Conservation (phyloP, 2,888 invertebrate genomes). For the Dasysyrphus albostriatus region DNA sequence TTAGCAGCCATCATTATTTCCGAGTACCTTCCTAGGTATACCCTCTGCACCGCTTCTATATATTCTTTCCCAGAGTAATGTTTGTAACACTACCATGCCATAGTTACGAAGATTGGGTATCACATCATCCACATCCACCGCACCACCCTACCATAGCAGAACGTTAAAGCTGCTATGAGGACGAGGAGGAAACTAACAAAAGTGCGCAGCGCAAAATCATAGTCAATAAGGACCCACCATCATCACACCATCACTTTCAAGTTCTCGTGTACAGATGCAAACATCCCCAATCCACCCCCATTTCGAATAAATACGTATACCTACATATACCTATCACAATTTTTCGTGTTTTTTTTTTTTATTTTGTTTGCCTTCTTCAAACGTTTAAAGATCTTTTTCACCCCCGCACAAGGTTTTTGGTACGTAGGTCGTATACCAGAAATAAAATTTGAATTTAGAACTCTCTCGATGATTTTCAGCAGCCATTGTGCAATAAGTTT, state of each 20-base stretch:
- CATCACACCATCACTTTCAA: conserved; percentile 20
- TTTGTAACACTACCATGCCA: conserved; percentile 60
- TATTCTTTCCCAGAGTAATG: conserved; percentile 16
- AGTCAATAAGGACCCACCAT: conserved; percentile 54
- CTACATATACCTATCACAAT: conserved; percentile 2
- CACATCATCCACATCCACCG: conserved; percentile 56
- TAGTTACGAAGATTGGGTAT: conserved; percentile 72
- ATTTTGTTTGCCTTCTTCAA: conserved; percentile 41
- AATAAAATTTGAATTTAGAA: conserved; percentile 39
- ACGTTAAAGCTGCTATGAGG: conserved; percentile 24
- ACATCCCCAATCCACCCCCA: conserved; percentile 60
- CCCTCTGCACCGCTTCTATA: conserved; percentile 19
- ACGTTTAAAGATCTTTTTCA: conserved; percentile 52
- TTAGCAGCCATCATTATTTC: conserved; percentile 75
- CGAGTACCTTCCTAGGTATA: conserved; percentile 59
- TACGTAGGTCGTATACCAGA: not conserved
- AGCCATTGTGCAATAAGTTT: conserved; percentile 32
- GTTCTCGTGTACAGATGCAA: conserved; percentile 20
- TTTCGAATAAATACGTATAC: conserved; percentile 33
- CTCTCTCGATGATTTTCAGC: conserved; percentile 43
- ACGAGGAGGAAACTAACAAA: conserved; percentile 57
- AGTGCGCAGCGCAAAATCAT: conserved; percentile 71
- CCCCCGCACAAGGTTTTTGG: not conserved
- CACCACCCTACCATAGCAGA: conserved; percentile 15
- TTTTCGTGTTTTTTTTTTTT: conserved; percentile 26